Evolutionary conservation across 2,113 vertebrate species (phyloP), one percentile per base, ranked within the genome.

Genomic region (Oceanodroma tethys): DNA sequence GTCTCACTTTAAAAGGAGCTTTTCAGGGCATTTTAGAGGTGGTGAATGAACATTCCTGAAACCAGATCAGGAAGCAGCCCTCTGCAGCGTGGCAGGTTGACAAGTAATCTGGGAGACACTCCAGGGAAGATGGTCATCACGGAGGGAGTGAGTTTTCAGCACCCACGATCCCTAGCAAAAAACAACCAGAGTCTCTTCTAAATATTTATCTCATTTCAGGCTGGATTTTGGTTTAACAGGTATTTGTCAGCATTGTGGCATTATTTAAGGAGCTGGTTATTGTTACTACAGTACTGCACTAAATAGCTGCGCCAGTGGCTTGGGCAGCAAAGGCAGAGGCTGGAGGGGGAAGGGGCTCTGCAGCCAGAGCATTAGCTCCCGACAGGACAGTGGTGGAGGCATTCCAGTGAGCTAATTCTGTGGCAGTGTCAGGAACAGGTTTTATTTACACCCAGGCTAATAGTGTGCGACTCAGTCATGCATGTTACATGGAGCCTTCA

Each of bases 381-480:
- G 13, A 83, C 34, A 86, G 79, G 91, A 93, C 81, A 93, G 78
- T 38, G 34, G 93, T 70, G 78, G 81, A 95, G 83, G 43, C 68
- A 96, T 96, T 97, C 91, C 83, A 66, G 72, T 80, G 82, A 89
- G 76, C 89, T 94, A 82, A 74, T 82, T 88, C 92, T 74, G 75
- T 74, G 90, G 75, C 86, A 87, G 63, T 47, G 55, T 94, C 94
- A 88, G 87, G 48, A 95, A 56, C 83, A 67, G 82, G 94, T 92
- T 97, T 96, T 97, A 95, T 97, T 97, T 97, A 96, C 84, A 94
- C 85, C 52, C 81, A 18, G 84, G 25, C 92, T 96, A 96, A 95
- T 96, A 81, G 87, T 87, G 92, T 93, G 91, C 43, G 1, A 91
- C 43, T 97, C 96, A 97, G 96, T 96, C 95, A 96, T 95, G 96